Base-by-base conservation (phyloP, 35 echinoderm and acorn worm genomes). In the Patiria miniata region DNA sequence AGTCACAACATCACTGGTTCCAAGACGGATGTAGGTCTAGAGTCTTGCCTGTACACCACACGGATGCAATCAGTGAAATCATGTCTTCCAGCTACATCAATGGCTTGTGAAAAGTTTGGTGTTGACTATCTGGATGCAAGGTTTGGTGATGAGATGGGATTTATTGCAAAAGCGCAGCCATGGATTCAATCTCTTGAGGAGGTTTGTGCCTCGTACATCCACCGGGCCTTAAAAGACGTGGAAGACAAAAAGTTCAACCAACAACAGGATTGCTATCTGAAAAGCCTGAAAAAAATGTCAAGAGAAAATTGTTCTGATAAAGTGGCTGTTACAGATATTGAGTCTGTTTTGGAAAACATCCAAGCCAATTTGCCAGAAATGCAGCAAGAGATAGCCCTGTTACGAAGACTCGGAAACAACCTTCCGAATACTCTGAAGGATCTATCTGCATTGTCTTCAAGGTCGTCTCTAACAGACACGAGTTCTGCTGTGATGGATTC, bases 201-300 rank as follows among this genome's bases (percentile, higher is more conserved):
- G 26, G 90, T 97, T 17, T 87, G 94, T 56, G 54, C 40, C 38
- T 87, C 94, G 2, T 97, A 93, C 79, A 97, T 97, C 30, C 78
- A 68, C 26, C 86, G 93, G 68, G 94, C 83, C 18, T 73, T 97
- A 39, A 83, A 83, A 2, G 81, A 68, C 18, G 91, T 90, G n/a
- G 82, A 81, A 42, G 83, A 86, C 29, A 82, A 51, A 21, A 78
- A 94, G 53, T 44, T 78, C 4, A 61, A 56, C 39, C 68, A 79
- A 79, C 16, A 5, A 32, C 21, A 2, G 8, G 16, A 5, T 5
- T 36, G 39, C 17, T 79, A 79, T 37, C 33, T 79, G 1, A 18
- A 33, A 5, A 1, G 5, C 5, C 8, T 36, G 32, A 79, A 12
- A 19, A 18, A 23, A 69, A 69, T 18, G n/a, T 47, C 42, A 4